A percentile compares a stretch with the other conserved stretches of the same genome.
Conservation (phyloP, 2,113 vertebrate species). For the Pelecanus crispus region DNA sequence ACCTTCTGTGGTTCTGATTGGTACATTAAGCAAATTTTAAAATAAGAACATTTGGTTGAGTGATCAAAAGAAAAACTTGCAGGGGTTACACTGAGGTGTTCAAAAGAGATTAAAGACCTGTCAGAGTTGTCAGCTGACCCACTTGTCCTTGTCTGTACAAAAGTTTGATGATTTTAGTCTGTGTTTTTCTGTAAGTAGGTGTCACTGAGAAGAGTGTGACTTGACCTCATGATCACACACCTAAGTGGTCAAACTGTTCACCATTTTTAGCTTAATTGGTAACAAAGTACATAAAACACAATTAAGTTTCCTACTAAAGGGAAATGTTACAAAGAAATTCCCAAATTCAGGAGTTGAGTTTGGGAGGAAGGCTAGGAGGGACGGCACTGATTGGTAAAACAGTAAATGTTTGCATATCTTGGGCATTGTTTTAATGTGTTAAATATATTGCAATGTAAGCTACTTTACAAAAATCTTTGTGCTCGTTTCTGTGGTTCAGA, state of each 20-base stretch:
- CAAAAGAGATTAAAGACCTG: neutral
- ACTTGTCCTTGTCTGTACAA: neutral
- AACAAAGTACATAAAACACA: neutral
- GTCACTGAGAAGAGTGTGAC: fast-evolving
- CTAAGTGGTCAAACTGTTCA: neutral
- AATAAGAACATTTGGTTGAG: neutral
- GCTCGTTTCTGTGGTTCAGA: neutral
- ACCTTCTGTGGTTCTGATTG: neutral
- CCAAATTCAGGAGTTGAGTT: neutral
- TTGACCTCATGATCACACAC: neutral
- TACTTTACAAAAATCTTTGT: neutral
- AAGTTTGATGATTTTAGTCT: neutral
- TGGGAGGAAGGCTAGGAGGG: neutral
- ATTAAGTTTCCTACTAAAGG: neutral
- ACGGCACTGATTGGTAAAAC: neutral
- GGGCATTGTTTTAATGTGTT: neutral
- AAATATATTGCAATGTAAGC: neutral
- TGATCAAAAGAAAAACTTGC: neutral
- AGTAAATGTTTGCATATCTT: neutral
- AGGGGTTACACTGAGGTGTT: neutral
- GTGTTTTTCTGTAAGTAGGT: neutral
- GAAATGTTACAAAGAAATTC: neutral
- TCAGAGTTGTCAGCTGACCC: neutral
- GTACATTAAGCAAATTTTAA: neutral
- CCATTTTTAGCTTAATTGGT: neutral